Percentiles rank a stretch among this genome's conserved stretches.
These are phyloP conservation scores for Macrostomum lignano DNA, from an alignment of 1,140 invertebrate species.

Conservation along the genomic window DNA sequence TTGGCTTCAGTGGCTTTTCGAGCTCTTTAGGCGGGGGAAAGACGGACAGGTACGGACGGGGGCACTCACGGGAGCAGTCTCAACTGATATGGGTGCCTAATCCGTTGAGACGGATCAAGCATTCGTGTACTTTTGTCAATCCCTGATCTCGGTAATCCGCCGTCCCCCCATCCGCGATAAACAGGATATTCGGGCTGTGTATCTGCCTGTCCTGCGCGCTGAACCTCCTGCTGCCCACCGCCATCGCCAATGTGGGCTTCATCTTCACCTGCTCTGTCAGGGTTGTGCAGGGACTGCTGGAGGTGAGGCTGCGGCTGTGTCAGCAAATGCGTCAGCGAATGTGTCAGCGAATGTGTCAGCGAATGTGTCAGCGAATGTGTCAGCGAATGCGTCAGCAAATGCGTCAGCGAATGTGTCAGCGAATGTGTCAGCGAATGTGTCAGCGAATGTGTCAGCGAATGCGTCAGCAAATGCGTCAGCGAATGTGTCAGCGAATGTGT, in stretches of 20 bases:
- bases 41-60: no score
- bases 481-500: neutral
- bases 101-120: no score
- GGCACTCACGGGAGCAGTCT: no score
- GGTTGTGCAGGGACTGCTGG: slow-evolving; percentile 11
- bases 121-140: no score
- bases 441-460: neutral
- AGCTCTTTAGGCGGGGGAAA: no score
- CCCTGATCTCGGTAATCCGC: no score
- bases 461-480: slow-evolving; percentile 6
- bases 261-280: slow-evolving; percentile 12
- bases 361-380: neutral
- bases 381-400: no score
- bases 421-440: neutral
- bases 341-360: neutral
- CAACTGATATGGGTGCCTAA: no score
- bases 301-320: slow-evolving; percentile 1
- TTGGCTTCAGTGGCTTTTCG: no score
- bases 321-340: slow-evolving; percentile 7
- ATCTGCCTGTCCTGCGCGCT: slow-evolving; percentile 14
- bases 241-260: slow-evolving; percentile 12
- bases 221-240: slow-evolving; percentile 15
- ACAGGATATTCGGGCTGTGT: slow-evolving; percentile 16
- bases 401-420: slow-evolving; percentile 9
- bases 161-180: neutral